Conservation (phyloP, 2,797 vertebrate species). For the Halcyon chelicuti region DNA sequence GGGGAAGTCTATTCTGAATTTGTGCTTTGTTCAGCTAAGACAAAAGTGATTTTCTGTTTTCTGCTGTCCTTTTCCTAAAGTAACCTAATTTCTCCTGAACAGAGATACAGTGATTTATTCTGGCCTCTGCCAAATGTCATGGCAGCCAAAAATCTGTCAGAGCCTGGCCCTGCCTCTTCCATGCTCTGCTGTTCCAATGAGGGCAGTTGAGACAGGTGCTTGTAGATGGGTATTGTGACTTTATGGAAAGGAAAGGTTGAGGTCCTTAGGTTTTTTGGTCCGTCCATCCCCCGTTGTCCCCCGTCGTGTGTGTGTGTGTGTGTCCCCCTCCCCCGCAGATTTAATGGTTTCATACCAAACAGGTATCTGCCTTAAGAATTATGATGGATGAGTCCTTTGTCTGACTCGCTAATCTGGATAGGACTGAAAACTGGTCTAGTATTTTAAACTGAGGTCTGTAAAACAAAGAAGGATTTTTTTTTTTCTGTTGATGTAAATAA, state of each 20-base stretch:
- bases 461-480: not conserved
- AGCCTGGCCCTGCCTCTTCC: not conserved
- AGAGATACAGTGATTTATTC: not conserved
- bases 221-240: not conserved
- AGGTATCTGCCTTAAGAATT: constrained; percentile 9
- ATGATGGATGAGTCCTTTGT: not conserved
- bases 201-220: not conserved
- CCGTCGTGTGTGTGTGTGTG: too few species aligned
- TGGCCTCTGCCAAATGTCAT: not conserved
- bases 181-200: not conserved
- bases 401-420: not conserved
- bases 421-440: not conserved
- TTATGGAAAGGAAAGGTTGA: not conserved
- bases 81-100: not conserved
- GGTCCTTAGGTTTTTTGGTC: not conserved
- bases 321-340: not conserved
- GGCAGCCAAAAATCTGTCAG: constrained; percentile 29
- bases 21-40: not conserved
- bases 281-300: too few species aligned
- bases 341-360: not conserved
- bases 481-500: not conserved
- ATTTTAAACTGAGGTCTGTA: not conserved
- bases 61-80: not conserved
- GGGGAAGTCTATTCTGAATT: not conserved
- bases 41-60: not conserved